These are phyloP conservation scores for Ambastaia sidthimunki DNA, from an alignment of 2,797 vertebrate genomes.

Conservation along the genomic window DNA sequence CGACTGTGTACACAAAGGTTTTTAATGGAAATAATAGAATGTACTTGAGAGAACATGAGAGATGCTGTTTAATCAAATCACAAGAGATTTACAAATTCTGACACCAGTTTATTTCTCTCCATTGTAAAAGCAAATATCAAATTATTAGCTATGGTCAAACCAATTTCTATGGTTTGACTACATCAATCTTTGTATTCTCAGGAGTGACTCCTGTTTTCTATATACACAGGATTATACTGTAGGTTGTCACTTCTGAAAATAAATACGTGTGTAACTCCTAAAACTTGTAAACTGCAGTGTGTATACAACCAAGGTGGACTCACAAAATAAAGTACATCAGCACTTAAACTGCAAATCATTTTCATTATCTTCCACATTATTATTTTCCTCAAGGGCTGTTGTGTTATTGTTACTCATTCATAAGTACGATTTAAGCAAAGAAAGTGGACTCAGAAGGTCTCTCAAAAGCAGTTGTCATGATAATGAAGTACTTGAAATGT, in stretches of 20 bases:
- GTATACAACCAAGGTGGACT: not conserved
- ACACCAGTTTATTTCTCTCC: not conserved
- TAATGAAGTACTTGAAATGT: slow-evolving; percentile 67
- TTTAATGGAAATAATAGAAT: not conserved
- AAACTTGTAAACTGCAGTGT: not conserved
- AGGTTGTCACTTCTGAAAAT: not conserved
- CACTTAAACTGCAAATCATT: slow-evolving; percentile 35
- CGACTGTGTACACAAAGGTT: not conserved
- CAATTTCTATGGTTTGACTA: not conserved
- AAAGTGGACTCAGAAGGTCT: slow-evolving; percentile 61
- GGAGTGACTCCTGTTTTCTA: not conserved
- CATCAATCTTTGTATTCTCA: not conserved
- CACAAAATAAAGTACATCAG: slow-evolving; percentile 26
- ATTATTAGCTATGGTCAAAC: not conserved
- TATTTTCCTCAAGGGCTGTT: slow-evolving; percentile 41
- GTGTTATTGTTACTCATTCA: slow-evolving; percentile 56
- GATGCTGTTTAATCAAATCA: not conserved
- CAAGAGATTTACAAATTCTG: not conserved
- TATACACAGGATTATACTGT: not conserved
- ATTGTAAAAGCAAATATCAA: not conserved
- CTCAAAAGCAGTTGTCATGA: slow-evolving; percentile 63
- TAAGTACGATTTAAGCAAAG: slow-evolving; percentile 60
- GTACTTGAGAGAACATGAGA: not conserved
- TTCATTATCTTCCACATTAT: slow-evolving; percentile 40
- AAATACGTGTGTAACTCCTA: not conserved